Base-by-base conservation (phyloP, 2,113 vertebrate genomes). In the Macrotis lagotis region DNA sequence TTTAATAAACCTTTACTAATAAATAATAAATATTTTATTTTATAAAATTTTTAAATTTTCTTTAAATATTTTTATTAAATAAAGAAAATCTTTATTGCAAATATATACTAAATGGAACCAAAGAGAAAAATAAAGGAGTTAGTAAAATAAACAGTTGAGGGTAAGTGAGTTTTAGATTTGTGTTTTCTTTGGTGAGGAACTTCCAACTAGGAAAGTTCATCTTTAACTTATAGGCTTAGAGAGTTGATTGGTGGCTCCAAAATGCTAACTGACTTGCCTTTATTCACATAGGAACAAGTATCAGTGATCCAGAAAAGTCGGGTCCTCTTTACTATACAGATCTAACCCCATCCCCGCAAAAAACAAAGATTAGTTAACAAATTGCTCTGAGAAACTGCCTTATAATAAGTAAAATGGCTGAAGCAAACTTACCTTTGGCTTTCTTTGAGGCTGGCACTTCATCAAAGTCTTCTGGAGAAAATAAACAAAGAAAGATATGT, bases 381-480 rank as follows among this genome's bases (percentile, higher is more conserved):
- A 91, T 2, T 90, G 3, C 11, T 0, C 37, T 92, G 50, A 92
- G 26, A 89, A 89, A 44, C 90, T 96, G 94, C 51, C 0, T 14
- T 47, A 0, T 2, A 93, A 0, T 2, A 93, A 94, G 55, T 50
- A 31, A 88, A n/a, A 3, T 28, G 51, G 93, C 47, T 7, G 51
- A 44, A 55, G 53, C 3, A 92, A 50, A 7, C 10, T 95, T 48
- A 97, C 97, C 97, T 97, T 96, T 96, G 48, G 91, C 22, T 93
- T 92, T 96, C 95, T 93, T 96, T 92, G 97, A 48, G 95, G 89
- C 37, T 91, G 94, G 89, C 19, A 93, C 44, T 22, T 93, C 96
- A 95, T 97, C 74, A 92, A 53, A 37, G 22, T 89, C 90, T 96
- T 97, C 93, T 92, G 95, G 96, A 92, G 37, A 91, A 37, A 52